Percentiles rank a stretch among this genome's conserved stretches.
Evolutionary conservation across 2,888 invertebrate genomes (phyloP).

Genomic region (Platypus cylindrus): DNA sequence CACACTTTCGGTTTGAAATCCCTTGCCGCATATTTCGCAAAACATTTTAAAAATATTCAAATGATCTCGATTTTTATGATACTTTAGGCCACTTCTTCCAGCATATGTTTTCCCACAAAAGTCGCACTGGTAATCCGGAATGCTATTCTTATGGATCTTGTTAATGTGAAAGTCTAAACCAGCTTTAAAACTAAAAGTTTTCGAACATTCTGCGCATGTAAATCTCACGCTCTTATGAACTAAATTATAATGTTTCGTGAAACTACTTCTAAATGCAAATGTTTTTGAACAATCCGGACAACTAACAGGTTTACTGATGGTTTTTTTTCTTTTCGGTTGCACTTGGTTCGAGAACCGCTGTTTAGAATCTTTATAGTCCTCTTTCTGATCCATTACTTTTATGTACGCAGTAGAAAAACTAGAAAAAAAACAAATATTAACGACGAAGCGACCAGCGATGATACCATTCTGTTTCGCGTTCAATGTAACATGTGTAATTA

Average conservation of each 20-base stretch:
- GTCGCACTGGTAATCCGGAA: constrained; percentile 7
- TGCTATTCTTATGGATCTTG: neutral
- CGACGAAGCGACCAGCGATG: no score
- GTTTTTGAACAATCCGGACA: neutral
- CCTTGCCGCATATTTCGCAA: constrained; percentile 46
- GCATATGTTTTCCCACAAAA: constrained; percentile 37
- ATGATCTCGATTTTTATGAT: constrained; percentile 43
- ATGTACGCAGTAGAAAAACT: no score
- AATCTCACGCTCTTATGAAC: neutral
- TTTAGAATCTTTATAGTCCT: no score
- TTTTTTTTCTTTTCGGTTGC: no score
- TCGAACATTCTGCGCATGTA: neutral
- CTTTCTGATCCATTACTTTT: no score
- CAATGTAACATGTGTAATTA: no score
- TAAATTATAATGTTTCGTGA: neutral
- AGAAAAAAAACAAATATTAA: no score
- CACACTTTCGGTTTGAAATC: constrained; percentile 14
- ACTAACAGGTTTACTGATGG: no score
- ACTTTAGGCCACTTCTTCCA: constrained; percentile 43
- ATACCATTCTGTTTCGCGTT: no score
- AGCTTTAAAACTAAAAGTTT: neutral
- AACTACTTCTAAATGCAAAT: neutral
- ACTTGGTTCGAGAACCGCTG: no score
- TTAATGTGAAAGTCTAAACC: neutral
- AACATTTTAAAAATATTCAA: constrained; percentile 47